Evolutionary conservation across 2,113 vertebrate species (phyloP).

Genomic region (Neodontobutis hainanensis): DNA sequence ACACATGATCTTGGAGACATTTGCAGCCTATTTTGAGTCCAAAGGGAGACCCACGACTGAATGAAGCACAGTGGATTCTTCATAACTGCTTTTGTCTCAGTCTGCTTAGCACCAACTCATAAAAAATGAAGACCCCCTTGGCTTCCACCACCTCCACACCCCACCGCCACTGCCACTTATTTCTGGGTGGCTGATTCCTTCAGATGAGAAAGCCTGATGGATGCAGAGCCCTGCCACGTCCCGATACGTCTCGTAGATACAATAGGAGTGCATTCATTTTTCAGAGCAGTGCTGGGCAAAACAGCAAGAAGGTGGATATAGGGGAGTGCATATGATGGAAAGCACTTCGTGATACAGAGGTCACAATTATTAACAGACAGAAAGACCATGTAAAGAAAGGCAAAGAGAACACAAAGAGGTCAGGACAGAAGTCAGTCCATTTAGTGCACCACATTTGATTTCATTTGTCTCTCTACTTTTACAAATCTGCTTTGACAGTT

Average conservation of each 20-base stretch:
- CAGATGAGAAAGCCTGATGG: slow-evolving; percentile 67
- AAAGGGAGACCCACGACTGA: background rate
- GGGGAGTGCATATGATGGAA: slow-evolving; percentile 32
- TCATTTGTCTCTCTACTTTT: background rate
- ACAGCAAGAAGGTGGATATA: slow-evolving; percentile 39
- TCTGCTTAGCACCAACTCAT: slow-evolving; percentile 59
- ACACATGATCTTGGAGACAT: no score
- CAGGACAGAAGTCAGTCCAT: slow-evolving; percentile 46
- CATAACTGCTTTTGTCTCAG: slow-evolving; percentile 62
- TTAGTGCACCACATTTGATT: background rate
- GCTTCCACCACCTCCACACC: slow-evolving; percentile 22
- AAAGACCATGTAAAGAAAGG: slow-evolving; percentile 14
- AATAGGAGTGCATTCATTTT: slow-evolving; percentile 70
- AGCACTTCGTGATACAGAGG: slow-evolving; percentile 62
- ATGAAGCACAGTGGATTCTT: slow-evolving; percentile 14
- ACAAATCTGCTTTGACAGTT: background rate
- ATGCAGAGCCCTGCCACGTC: slow-evolving; percentile 46
- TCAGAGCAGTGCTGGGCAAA: slow-evolving; percentile 53
- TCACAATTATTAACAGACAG: slow-evolving; percentile 35
- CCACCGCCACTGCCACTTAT: slow-evolving; percentile 25
- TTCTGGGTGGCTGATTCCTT: slow-evolving; percentile 72
- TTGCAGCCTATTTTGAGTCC: no score
- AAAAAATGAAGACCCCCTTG: slow-evolving; percentile 75
- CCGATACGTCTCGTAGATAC: slow-evolving; percentile 47
- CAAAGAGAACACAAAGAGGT: slow-evolving; percentile 2